Evolutionary conservation across 2,888 invertebrate genomes (phyloP).

Genomic region (Terebella lapidaria): DNA sequence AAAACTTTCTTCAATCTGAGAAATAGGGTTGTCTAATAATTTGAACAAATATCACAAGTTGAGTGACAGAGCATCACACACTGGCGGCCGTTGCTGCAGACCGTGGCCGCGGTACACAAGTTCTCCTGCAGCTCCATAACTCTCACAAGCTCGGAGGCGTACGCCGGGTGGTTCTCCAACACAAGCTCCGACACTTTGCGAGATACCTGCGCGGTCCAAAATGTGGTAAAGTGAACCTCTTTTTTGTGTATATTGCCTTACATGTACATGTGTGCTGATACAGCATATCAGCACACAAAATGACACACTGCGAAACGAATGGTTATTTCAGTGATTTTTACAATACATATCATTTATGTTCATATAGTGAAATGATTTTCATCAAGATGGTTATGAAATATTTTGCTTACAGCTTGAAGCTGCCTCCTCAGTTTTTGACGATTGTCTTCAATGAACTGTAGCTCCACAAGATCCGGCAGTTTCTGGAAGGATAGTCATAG

Average conservation of each 20-base stretch:
- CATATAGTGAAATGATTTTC: neutral
- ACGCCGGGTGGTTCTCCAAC: constrained; percentile 81
- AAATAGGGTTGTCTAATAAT: neutral
- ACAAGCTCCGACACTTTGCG: constrained; percentile 90
- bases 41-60: too few relatives aligned
- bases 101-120: constrained; percentile 41
- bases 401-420: constrained; percentile 7
- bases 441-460: constrained; percentile 5
- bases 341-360: neutral
- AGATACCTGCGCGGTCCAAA: constrained; percentile 57
- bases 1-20: too few relatives aligned
- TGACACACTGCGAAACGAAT: neutral
- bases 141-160: constrained; percentile 76
- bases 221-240: neutral
- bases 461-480: neutral
- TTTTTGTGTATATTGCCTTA: too few relatives aligned
- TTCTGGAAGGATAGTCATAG: neutral
- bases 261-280: too few relatives aligned
- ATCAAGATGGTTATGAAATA: neutral
- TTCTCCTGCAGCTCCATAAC: constrained; percentile 52
- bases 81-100: constrained; percentile 42
- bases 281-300: neutral
- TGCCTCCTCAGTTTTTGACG: neutral
- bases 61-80: neutral
- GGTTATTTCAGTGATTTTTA: neutral